Evolutionary conservation across 2,797 vertebrate species (phyloP).

Genomic region (Buphagus erythrorhynchus): DNA sequence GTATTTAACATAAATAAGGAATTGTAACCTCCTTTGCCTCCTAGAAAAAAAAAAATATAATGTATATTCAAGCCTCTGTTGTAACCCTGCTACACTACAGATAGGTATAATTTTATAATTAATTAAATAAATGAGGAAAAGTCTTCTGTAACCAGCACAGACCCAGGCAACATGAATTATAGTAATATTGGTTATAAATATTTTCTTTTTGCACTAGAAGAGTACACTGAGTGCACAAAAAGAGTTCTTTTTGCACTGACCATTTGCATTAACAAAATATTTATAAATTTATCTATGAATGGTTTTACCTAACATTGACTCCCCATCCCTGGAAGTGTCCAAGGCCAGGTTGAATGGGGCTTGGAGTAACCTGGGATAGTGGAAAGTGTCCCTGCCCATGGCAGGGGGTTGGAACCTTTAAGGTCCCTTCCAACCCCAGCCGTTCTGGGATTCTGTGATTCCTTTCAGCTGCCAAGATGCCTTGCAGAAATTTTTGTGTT

Average conservation of each 20-base stretch:
- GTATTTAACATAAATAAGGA: background rate
- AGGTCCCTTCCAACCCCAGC: background rate
- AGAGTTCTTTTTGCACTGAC: too few relatives aligned
- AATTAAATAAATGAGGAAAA: background rate
- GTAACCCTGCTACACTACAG: background rate
- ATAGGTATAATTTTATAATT: background rate
- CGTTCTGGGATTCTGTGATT: background rate
- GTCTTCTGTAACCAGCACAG: background rate
- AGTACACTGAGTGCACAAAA: too few relatives aligned
- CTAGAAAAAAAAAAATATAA: background rate
- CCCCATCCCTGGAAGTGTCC: background rate
- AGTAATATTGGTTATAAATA: background rate
- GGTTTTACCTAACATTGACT: background rate
- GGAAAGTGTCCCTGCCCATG: background rate
- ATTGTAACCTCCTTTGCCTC: background rate
- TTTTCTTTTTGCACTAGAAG: background rate
- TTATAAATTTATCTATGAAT: background rate
- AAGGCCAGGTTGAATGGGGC: accelerated
- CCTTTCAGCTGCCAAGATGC: background rate
- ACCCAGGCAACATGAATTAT: background rate
- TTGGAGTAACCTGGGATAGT: background rate
- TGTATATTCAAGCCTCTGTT: background rate
- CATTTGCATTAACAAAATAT: too few relatives aligned
- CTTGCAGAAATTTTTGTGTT: background rate
- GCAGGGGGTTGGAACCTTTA: background rate